Evolutionary conservation across 1,140 invertebrate species (phyloP).

Genomic region (Ylistrum balloti): DNA sequence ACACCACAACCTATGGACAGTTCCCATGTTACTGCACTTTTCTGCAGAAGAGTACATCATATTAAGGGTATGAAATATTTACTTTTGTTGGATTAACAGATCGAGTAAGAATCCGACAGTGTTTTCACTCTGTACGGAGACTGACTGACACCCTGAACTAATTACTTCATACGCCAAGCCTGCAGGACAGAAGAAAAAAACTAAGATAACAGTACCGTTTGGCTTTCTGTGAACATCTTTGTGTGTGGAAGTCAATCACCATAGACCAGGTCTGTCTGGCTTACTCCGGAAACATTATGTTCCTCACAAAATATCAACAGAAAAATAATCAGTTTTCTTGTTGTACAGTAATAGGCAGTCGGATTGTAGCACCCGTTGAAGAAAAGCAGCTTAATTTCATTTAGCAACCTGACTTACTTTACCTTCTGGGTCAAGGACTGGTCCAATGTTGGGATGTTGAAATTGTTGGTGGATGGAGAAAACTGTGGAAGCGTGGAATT

Average conservation of each 20-base stretch:
- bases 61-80: not conserved
- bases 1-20: not conserved
- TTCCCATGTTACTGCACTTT: not conserved
- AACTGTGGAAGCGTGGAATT: too few species aligned
- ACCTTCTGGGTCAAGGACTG: not conserved
- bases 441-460: not conserved
- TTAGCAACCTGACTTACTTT: not conserved
- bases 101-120: not conserved
- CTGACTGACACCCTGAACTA: not conserved
- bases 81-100: not conserved
- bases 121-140: not conserved
- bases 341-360: not conserved
- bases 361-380: not conserved
- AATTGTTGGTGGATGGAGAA: too few species aligned
- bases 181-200: not conserved
- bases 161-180: slow-evolving; percentile 1
- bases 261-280: not conserved
- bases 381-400: slow-evolving; percentile 6
- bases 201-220: not conserved
- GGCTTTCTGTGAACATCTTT: not conserved
- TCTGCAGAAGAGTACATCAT: not conserved
- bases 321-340: slow-evolving; percentile 40
- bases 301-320: not conserved
- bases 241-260: slow-evolving; percentile 4
- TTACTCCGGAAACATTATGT: not conserved